phyloP scores from a whole-genome alignment of 2,797 vertebrate species.

The Microchirus variegatus region DNA sequence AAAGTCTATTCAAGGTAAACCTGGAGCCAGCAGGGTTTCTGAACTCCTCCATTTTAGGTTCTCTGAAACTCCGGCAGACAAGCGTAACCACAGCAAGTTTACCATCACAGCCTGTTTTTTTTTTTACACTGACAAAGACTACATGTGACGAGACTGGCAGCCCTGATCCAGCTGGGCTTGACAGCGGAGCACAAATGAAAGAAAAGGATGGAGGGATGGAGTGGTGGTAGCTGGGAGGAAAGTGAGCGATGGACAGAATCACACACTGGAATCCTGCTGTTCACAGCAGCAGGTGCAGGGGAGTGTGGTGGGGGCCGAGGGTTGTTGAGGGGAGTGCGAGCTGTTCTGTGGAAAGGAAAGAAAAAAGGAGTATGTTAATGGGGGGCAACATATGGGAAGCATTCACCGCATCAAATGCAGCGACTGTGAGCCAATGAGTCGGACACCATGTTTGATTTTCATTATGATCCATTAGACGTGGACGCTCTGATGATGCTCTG shows the following conservation, averaged over 20 bases:
- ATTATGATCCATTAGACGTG: constrained; percentile 50
- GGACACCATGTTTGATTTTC: constrained; percentile 54
- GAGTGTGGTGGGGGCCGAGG: constrained; percentile 29
- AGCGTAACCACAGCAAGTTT: constrained; percentile 5
- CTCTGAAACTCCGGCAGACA: too few species aligned
- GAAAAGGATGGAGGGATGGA: constrained; percentile 73
- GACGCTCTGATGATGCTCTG: constrained; percentile 22
- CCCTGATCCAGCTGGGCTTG: constrained; percentile 78
- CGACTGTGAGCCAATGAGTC: constrained; percentile 43
- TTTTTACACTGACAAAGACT: constrained; percentile 68
- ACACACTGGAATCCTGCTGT: constrained; percentile 79
- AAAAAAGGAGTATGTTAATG: constrained; percentile 37
- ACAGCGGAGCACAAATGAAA: constrained; percentile 79
- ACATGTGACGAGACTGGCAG: constrained; percentile 66
- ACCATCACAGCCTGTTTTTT: constrained; percentile 32
- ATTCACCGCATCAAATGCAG: constrained; percentile 60
- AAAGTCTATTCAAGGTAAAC: too few species aligned
- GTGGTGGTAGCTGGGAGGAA: constrained; percentile 61
- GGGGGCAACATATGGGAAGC: constrained; percentile 47
- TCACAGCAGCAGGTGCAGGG: constrained; percentile 80
- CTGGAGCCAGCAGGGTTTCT: too few species aligned
- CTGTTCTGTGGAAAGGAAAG: constrained; percentile 40
- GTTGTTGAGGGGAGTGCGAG: constrained; percentile 11
- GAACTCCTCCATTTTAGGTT: too few species aligned
- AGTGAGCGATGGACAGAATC: constrained; percentile 72